phyloP scores from a whole-genome alignment of 2,888 invertebrate species.

The Sesia apiformis region DNA sequence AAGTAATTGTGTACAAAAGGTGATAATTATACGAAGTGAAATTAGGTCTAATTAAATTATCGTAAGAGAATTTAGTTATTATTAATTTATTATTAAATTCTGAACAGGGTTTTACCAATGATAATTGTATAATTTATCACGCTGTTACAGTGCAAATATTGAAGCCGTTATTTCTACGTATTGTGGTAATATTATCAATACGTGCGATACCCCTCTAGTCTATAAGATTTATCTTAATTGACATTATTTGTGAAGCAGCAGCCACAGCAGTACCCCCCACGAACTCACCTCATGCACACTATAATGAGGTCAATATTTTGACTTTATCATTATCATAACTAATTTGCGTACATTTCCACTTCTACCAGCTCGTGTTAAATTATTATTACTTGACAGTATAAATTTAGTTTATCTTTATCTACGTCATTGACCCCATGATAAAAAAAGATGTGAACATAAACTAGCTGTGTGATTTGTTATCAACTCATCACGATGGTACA shows the following conservation, averaged over 20 bases:
- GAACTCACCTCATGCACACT: conserved; percentile 54
- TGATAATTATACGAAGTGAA: too few species aligned
- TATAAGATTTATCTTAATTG: neutral
- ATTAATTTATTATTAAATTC: too few species aligned
- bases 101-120: too few species aligned
- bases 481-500: neutral
- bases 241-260: neutral
- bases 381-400: neutral
- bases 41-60: too few species aligned
- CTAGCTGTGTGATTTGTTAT: neutral
- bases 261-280: conserved; percentile 47
- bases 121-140: too few species aligned
- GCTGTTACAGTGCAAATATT: too few species aligned
- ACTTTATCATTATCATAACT: conserved; percentile 28
- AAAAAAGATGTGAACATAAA: neutral
- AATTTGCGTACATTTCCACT: conserved; percentile 34
- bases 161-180: too few species aligned
- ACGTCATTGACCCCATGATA: neutral
- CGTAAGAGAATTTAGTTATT: too few species aligned
- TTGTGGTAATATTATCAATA: too few species aligned
- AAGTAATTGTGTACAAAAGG: too few species aligned
- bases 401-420: neutral
- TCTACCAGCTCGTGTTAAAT: neutral
- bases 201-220: neutral
- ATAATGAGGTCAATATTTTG: conserved; percentile 40